Conservation (phyloP, 2,113 vertebrate species). For the Menidia beryllina region DNA sequence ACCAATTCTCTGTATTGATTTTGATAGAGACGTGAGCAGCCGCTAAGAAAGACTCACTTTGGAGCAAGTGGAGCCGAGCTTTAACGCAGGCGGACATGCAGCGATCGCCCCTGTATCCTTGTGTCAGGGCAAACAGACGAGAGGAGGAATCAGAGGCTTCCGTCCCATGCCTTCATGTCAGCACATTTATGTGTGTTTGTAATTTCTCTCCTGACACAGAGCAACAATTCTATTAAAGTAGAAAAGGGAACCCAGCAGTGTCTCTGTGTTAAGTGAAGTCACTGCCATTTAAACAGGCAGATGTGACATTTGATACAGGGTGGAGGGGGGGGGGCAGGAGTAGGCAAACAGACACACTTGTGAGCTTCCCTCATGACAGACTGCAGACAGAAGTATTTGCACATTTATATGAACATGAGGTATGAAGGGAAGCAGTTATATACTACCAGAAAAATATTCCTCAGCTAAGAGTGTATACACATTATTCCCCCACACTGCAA, state of each 20-base stretch:
- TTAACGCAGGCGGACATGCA: slow-evolving; percentile 38
- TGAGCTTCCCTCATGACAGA: slow-evolving; percentile 30
- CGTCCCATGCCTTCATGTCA: not conserved
- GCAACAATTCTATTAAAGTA: slow-evolving; percentile 42
- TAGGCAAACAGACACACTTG: slow-evolving; percentile 56
- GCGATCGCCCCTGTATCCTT: slow-evolving; percentile 6
- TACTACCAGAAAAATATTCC: slow-evolving; percentile 22
- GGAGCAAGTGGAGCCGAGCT: slow-evolving; percentile 49
- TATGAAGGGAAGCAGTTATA: slow-evolving; percentile 39
- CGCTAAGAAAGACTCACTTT: slow-evolving; percentile 61
- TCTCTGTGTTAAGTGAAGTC: slow-evolving; percentile 70
- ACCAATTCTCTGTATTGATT: slow-evolving; percentile 75
- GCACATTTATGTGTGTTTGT: slow-evolving; percentile 11
- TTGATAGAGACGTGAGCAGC: slow-evolving; percentile 65
- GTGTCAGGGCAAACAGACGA: slow-evolving; percentile 16
- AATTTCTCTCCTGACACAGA: slow-evolving; percentile 10
- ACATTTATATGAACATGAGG: slow-evolving; percentile 43
- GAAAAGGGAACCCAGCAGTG: slow-evolving; percentile 31
- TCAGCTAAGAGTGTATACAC: slow-evolving; percentile 15
- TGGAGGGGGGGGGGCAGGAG: not conserved
- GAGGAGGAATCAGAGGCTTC: not conserved
- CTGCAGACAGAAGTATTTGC: slow-evolving; percentile 55
- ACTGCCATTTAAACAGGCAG: slow-evolving; percentile 70
- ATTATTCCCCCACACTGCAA: slow-evolving; percentile 15
- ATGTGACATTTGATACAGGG: slow-evolving; percentile 68